Evolutionary conservation across 2,113 vertebrate genomes (phyloP), one percentile per base, ranked within the genome.

Genomic region (Rhea americana): DNA sequence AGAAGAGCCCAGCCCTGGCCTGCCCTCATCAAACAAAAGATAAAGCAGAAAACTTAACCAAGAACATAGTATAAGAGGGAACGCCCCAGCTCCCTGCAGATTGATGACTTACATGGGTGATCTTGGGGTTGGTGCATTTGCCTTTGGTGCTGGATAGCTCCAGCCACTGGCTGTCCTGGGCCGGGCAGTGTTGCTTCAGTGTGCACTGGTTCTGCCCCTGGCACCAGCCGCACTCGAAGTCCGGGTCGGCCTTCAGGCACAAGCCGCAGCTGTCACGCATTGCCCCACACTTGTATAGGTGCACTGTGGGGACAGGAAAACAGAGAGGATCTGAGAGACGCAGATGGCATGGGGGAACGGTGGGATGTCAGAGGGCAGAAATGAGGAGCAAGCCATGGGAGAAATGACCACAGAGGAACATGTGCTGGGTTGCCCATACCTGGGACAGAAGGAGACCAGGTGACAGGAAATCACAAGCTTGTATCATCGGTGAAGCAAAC

Each of bases 231-330:
- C 99, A 99, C 63, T 99, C 98, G 3, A 99, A 99, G 87, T 99
- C 98, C 0, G 98, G 99, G 95, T 99, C 98, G 0, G 99, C 99
- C 96, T 99, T 99, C 94, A 99, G 98, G 96, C 99, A 99, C 95
- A 99, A 96, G 53, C 99, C 99, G 0, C 99, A 99, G 98, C 99
- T 99, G 91, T 99, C 98, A 1, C 99, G 96, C 96, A 99, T 98
- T 75, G 99, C 99, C 18, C 99, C 99, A 0, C 99, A 99, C 92
- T 99, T 99, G 96, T 99, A 99, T 61, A 99, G 98, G 96, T 99
- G 99, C 93, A 99, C 99, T 99, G 97, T 5, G 21, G 79, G 43
- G 90, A 91, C 20, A 84, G 67, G 65, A 81, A 85, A 84, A 76
- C 12, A 94, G n/a, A 68, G 45, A 77, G 10, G 53, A 61, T 13